Evolutionary conservation across 2,888 invertebrate species (phyloP), one percentile per base, ranked within the genome.

Genomic region (Heliconius sara): DNA sequence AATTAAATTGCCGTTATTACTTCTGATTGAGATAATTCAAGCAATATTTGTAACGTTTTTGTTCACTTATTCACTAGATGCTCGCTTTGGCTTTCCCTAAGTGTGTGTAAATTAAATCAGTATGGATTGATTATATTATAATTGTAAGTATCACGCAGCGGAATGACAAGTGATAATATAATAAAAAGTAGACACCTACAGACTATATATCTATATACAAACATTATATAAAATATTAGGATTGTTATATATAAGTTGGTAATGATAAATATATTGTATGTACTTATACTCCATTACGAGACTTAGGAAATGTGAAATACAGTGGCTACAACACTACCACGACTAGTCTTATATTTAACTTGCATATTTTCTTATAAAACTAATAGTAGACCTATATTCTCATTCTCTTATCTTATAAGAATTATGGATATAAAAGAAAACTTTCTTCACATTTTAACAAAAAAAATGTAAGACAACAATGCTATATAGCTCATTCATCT

Each of bases 381-480:
- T 34, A 16, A 60, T 7, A 25, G n/a, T 25, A 70, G 13, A n/a
- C 22, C 52, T 60, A n/a, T 34, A 30, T 9, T 72, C 27, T 27
- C 27, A 27, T 27, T 27, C 27, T 34, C 30, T 34, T 72, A 39
- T 73, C n/a, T 60, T 34, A 16, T 43, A 27, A 68, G 43, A 43
- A 47, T 25, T 70, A 25, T 16, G 13, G 12, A 43, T 43, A 60
- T 60, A 79, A 89, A 89, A 91, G 93, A 93, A 92, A 92, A 92
- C 90, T 91, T 89, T 89, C 90, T 91, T 91, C 91, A 93, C 92
- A 93, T 93, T 92, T 93, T 90, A 90, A 89, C 89, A 89, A 92
- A 92, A 91, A 91, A 72, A 76, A 52, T 71, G 75, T 92, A 91
- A 91, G 89, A 89, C 89, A 85, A 39, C 73, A 75, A 74, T 80